Conservation (phyloP, 2,888 invertebrate species). For the Idaea biselata region DNA sequence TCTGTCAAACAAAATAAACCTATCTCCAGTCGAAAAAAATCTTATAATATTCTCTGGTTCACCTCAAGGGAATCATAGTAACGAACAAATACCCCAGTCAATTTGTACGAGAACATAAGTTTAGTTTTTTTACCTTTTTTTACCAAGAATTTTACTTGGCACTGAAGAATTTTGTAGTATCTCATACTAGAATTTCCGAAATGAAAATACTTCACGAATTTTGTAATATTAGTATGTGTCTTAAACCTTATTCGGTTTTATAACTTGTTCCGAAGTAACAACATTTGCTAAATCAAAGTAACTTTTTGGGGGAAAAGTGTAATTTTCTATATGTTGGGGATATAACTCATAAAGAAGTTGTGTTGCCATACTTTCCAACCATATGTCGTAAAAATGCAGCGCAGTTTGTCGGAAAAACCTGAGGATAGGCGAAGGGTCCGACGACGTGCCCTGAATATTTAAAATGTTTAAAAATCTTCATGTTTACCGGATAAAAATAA, state of each 20-base stretch:
- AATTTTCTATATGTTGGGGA: conserved; percentile 22
- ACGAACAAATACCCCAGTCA: conserved; percentile 48
- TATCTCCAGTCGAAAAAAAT: not conserved
- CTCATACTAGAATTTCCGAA: not conserved
- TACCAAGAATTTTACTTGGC: not conserved
- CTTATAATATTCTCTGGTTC: conserved; percentile 20
- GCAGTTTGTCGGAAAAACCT: conserved; percentile 51
- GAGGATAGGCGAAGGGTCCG: conserved; percentile 47
- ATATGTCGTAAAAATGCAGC: conserved; percentile 54
- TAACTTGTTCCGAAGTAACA: not conserved
- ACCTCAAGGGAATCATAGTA: conserved; percentile 42
- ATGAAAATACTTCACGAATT: too few species aligned
- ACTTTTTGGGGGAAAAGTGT: conserved; percentile 18
- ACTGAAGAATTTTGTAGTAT: not conserved
- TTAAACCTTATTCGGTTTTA: not conserved
- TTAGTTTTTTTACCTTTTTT: not conserved
- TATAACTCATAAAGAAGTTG: conserved; percentile 25
- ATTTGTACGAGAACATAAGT: conserved; percentile 41
- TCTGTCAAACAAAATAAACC: not conserved
- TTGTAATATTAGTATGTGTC: not conserved
- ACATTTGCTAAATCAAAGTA: conserved; percentile 13
- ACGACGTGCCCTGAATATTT: conserved; percentile 60
- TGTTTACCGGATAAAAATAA: conserved; percentile 38
- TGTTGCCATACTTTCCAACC: conserved; percentile 23
- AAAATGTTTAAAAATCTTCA: conserved; percentile 60